Percentiles rank a stretch among this genome's conserved stretches.
Conservation (phyloP, 2,113 vertebrate genomes). For the Bufo bufo region DNA sequence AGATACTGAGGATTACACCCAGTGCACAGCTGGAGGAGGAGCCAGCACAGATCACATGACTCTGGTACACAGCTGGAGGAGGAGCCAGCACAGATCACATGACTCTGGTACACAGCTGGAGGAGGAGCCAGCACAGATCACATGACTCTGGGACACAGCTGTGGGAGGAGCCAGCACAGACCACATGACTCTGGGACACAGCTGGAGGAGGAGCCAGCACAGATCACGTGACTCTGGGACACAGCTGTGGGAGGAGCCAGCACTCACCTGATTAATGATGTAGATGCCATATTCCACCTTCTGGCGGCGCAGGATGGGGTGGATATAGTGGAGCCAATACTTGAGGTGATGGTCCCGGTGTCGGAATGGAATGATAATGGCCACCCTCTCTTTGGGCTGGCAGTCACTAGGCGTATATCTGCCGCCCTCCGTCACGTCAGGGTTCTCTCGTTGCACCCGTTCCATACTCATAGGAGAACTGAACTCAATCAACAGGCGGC, state of each 20-base stretch:
- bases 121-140: too few species aligned
- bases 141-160: too few species aligned
- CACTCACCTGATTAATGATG: slow-evolving; percentile 93
- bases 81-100: too few species aligned
- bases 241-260: not conserved
- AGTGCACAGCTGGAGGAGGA: too few species aligned
- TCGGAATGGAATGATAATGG: slow-evolving; percentile 96
- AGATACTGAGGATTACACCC: too few species aligned
- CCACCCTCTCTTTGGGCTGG: slow-evolving; percentile 89
- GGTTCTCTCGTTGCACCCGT: slow-evolving; percentile 94
- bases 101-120: too few species aligned
- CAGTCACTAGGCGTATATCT: slow-evolving; percentile 90
- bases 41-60: too few species aligned
- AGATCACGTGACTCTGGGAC: not conserved
- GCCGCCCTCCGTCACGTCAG: slow-evolving; percentile 90
- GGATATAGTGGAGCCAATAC: slow-evolving; percentile 98
- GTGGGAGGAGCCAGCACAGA: too few species aligned
- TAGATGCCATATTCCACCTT: slow-evolving; percentile 95
- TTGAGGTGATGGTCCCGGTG: slow-evolving; percentile 96
- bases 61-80: too few species aligned
- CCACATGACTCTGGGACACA: too few species aligned
- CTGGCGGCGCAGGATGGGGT: slow-evolving; percentile 94
- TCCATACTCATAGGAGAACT: slow-evolving; percentile 97
- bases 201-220: not conserved
- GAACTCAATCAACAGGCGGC: slow-evolving; percentile 96